Evolutionary conservation across 1,140 invertebrate species (phyloP), one percentile per base, ranked within the genome.

Genomic region (Geopemphigus sp.): DNA sequence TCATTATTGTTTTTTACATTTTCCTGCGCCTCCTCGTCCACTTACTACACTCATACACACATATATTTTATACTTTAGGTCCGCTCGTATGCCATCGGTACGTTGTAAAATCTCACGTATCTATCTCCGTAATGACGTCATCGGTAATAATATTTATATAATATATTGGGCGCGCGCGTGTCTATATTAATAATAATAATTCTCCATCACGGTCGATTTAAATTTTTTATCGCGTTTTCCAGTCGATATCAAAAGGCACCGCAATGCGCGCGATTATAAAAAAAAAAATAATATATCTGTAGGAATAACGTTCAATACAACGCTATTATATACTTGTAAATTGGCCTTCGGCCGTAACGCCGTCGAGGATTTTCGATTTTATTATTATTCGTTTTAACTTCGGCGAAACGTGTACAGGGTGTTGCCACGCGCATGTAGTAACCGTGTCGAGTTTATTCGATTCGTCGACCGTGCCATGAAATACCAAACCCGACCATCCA

Each of bases 201-300:
- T 72, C 50, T 72, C 47, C 68, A 54, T 72, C 47, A 72, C 47
- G 17, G 47, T 12, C 50, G 68, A 72, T 72, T 72, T 72, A n/a
- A n/a, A n/a, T n/a, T n/a, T n/a, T 54, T 72, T 72, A 70, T 72
- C 54, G 50, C 68, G 68, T 72, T 72, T 72, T 72, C 24, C 68
- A 54, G 68, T 72, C 68, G 29, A 72, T 54, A 54, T 74, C 72
- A 74, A 74, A 74, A 74, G 72, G 59, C 32, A 74, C 72, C 72
- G 72, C 72, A 29, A 57, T 70, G n/a, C n/a, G n/a, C n/a, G n/a
- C n/a, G n/a, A n/a, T n/a, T n/a, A n/a, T 54, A 54, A 29, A 72
- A 53, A 72, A 53, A 54, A 54, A 54, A 22, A 19, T 63, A 32
- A 72, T 54, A 72, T 14, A 72, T 53, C 68, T n/a, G 47, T 54